Evolutionary conservation across 1,140 invertebrate species (phyloP), one percentile per base, ranked within the genome.

Genomic region (Adoxophyes honmai): DNA sequence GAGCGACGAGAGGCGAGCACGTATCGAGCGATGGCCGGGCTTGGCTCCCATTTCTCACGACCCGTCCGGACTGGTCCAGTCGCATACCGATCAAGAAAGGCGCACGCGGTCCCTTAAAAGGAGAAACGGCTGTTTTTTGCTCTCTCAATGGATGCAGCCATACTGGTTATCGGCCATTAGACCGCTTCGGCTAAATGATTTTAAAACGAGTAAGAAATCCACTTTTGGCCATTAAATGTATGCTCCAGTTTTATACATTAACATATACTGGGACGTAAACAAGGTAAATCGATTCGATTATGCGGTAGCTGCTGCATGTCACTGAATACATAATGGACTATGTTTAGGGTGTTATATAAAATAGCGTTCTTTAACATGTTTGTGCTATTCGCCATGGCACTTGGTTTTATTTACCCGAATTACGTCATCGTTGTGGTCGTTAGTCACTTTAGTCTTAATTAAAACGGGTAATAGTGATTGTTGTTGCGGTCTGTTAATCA

Each of bases 61-160:
- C 79, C 73, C 74, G 81, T 82, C 73, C 59, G 35, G 62, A 86
- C 75, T 77, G 74, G 84, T 80, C 60, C 34, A 68, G 62, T 75
- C 68, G 61, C 81, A 86, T 88, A 68, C 82, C 82, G 66, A 77
- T 72, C 80, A 84, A 74, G 82, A 86, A 84, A 85, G 81, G 82
- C 77, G 66, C 68, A 73, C 38, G 64, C 81, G 78, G 80, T 75
- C 66, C 76, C 78, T 75, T 79, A 74, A 84, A 81, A 75, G 79
- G 73, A 66, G 75, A 73, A 78, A 78, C 73, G 68, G 69, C 75
- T 76, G 76, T 84, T 85, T 85, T 80, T 85, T 66, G 60, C 65
- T 67, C 68, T 66, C 66, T 48, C 16, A 48, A 48, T 18, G 42
- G 42, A 48, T 18, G 65, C 57, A 68, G 75, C 64, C 68, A 79